A percentile compares a stretch with the other conserved stretches of the same genome.
Conservation (phyloP, 2,113 vertebrate species). For the Dolichotis patagonum region DNA sequence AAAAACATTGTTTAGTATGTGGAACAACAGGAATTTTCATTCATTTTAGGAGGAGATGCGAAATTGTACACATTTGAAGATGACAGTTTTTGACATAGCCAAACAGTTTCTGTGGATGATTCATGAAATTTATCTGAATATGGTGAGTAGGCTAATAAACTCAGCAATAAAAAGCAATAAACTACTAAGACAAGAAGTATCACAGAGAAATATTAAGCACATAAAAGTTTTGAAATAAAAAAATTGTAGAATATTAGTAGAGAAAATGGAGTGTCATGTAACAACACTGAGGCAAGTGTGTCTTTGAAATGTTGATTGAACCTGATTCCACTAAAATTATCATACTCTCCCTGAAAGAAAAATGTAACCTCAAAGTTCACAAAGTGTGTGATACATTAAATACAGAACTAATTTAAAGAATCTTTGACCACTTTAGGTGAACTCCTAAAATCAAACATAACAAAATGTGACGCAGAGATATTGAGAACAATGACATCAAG, state of each 20-base stretch:
- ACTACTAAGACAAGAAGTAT: background rate
- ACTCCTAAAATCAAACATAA: background rate
- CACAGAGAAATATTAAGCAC: background rate
- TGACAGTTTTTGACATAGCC: background rate
- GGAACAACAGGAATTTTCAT: background rate
- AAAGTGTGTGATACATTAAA: background rate
- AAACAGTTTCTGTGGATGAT: background rate
- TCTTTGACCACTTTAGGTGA: slow-evolving; percentile 18
- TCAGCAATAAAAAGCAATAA: background rate
- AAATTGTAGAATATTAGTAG: background rate
- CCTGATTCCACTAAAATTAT: background rate
- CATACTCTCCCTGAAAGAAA: background rate
- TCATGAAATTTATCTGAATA: background rate
- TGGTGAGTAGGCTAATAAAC: background rate
- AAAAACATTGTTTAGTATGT: background rate
- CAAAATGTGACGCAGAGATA: background rate
- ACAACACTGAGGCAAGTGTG: background rate
- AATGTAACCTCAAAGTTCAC: background rate
- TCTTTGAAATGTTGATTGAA: background rate
- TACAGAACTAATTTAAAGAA: background rate
- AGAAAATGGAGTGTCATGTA: background rate
- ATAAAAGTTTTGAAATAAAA: background rate
- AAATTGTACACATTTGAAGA: background rate
- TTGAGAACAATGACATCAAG: background rate
- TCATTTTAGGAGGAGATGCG: background rate